phyloP scores from a whole-genome alignment of 2,113 vertebrate species.

The Crotophaga sulcirostris region DNA sequence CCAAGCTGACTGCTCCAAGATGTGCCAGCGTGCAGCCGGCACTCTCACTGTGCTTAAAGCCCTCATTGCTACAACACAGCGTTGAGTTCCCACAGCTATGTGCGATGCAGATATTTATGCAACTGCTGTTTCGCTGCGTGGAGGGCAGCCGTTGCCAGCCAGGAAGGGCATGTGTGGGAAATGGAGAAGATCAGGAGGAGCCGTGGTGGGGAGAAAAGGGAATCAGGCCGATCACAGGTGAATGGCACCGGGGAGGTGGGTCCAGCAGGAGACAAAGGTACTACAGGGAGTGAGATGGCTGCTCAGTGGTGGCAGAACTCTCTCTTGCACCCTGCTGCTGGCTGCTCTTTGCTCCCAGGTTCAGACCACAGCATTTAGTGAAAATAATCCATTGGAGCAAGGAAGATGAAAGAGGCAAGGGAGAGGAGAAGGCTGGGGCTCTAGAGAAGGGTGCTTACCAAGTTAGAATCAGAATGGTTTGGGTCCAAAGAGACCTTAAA shows the following conservation, averaged over 20 bases:
- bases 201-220: background rate
- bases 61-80: fast-evolving
- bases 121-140: background rate
- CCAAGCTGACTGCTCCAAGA: background rate
- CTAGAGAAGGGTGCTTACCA: background rate
- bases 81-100: fast-evolving
- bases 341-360: background rate
- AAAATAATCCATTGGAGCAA: background rate
- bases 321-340: background rate
- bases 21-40: fast-evolving
- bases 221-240: background rate
- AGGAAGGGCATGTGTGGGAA: background rate
- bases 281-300: background rate
- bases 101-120: background rate
- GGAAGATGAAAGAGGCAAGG: background rate
- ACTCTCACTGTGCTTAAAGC: background rate
- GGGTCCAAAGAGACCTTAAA: too few species aligned
- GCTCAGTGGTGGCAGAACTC: background rate
- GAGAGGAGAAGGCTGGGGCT: background rate
- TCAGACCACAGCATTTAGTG: background rate
- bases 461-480: too few species aligned
- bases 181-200: background rate
- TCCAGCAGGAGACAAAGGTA: background rate
- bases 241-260: background rate
- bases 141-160: background rate